Evolutionary conservation across 35 echinoderm and acorn worm genomes (phyloP), one percentile per base, ranked within the genome.

Genomic region (Hemicentrotus pulcherrimus): DNA sequence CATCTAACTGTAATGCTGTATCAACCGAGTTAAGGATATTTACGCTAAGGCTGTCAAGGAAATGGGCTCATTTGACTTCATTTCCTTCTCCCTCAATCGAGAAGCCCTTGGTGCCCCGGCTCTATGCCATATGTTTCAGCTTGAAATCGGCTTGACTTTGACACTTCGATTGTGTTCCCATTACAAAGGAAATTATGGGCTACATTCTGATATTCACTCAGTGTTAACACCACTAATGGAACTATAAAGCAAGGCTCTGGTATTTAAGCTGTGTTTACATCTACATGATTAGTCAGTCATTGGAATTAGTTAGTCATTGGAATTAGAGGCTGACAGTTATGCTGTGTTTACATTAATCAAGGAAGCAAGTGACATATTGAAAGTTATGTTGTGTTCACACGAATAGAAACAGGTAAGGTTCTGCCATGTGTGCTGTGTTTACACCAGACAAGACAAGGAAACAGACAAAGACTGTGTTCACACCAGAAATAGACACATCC

Each of bases 21-120:
- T 90, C 88, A 90, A 90, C 88, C 14, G 12, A 45, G 31, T 47
- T 89, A n/a, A 47, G 32, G 88, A 90, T 90, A 47, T 90, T 90
- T 90, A 45, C 31, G 88, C 88, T 90, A 47, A 47, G 88, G 88
- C 32, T 90, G 88, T 90, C 88, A 90, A 90, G 88, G 88, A 90
- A 90, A 90, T 90, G 32, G 88, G 88, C 88, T 90, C 88, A 47
- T 90, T 90, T 90, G 12, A 47, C 32, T 90, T 90, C 32, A 90
- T 90, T 90, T 90, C 88, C 88, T 90, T 45, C 88, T 47, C 88
- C 46, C 7, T 90, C 88, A 33, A 47, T 24, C 12, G 65, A 32
- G 88, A 18, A 90, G 88, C 46, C 88, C 32, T 33, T 46, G 31
- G 65, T 78, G 65, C 65, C 88, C 32, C 46, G 32, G 2, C 88